These are phyloP conservation scores for Cyanocitta stelleri DNA, from an alignment of 2,113 vertebrate genomes.

Conservation along the genomic window DNA sequence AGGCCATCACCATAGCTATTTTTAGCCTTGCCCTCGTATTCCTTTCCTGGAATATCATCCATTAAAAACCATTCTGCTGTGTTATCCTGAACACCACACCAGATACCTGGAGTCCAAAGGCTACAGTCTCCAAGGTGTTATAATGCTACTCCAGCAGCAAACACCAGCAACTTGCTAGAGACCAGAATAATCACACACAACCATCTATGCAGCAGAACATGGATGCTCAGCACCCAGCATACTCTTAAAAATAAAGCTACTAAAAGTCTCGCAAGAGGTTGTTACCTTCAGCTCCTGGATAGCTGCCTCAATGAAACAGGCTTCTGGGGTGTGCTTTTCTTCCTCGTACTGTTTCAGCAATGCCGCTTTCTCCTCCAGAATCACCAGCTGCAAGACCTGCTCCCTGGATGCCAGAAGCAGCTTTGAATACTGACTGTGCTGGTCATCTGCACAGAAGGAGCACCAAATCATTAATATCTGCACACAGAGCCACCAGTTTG, in stretches of 20 bases:
- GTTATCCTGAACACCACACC: background rate
- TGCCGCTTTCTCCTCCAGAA: conserved; percentile 82
- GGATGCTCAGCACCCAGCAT: background rate
- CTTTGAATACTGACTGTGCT: conserved; percentile 89
- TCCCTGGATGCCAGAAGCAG: conserved; percentile 87
- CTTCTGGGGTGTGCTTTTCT: conserved; percentile 79
- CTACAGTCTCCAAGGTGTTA: background rate
- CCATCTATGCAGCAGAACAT: background rate
- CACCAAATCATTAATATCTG: background rate
- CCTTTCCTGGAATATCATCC: background rate
- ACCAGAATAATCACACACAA: background rate
- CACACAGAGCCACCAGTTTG: fast-evolving
- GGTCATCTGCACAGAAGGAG: conserved; percentile 65
- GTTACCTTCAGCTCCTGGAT: conserved; percentile 90
- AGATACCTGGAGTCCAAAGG: background rate
- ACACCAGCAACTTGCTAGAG: background rate
- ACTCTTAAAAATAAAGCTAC: background rate
- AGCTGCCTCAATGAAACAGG: conserved; percentile 93
- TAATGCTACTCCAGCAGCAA: background rate
- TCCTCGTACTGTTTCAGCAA: conserved; percentile 86
- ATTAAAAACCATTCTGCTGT: background rate
- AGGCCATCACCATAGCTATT: background rate
- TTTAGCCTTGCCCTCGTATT: background rate
- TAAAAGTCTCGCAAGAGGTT: background rate
- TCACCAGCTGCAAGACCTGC: conserved; percentile 82